Evolutionary conservation across 2,888 invertebrate species (phyloP), one percentile per base, ranked within the genome.

Genomic region (Oscheius myriophilus): DNA sequence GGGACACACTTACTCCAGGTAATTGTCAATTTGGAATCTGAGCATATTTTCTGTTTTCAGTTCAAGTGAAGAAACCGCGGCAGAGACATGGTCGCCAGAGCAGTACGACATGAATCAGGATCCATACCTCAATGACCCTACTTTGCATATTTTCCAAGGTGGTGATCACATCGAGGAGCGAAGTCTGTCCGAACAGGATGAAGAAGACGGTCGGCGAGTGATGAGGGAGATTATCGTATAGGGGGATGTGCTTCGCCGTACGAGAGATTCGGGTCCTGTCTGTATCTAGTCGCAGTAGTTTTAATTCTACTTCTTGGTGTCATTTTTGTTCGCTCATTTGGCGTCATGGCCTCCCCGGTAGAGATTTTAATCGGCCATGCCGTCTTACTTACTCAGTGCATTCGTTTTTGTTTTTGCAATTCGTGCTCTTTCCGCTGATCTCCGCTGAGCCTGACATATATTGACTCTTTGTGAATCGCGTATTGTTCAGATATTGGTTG

Each of bases 191-290:
- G 73, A 72, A 18, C 45, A 52, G 12, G 74, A 76, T 33, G 69
- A 66, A 16, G 73, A 70, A 9, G 75, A 73, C 49, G 75, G 74
- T 23, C 62, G 73, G 49, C 70, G 78, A 33, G 71, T 79, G 14
- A 73, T 79, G 46, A 61, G 76, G 39, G 79, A 79, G 54, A 76
- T 79, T 57, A 79, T 79, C 59, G 79, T 79, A 18, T 79, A 64
- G 67, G 51, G 23, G 18, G 45, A 16, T 46, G 21, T 12, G 41
- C 25, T 51, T 16, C 41, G 33, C 51, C 1, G 14, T 16, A 25
- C 61, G 14, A 33, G 33, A 62, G 43, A 51, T 67, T 70, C 69
- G 64, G 69, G 69, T 70, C 65, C 51, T 53, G 51, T 55, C 52
- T 23, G 21, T 18, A 18, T 54, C 61, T 61, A 61, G 61, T 61